Conservation (phyloP, 2,888 invertebrate genomes). For the Yponomeuta evonymella region DNA sequence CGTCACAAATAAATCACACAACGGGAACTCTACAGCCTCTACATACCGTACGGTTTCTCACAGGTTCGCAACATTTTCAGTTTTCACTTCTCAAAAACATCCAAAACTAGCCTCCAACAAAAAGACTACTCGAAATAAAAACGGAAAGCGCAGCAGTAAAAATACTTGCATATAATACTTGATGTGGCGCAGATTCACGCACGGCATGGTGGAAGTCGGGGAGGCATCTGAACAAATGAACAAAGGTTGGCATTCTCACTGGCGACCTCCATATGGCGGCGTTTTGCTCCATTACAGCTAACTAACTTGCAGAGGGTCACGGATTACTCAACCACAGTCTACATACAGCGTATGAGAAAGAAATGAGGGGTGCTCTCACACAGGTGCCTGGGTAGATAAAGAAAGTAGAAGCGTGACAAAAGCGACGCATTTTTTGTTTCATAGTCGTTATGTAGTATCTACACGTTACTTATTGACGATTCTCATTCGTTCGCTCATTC, state of each 20-base stretch:
- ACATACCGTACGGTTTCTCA: neutral
- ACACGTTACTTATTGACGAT: too few relatives aligned
- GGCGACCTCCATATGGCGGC: conserved; percentile 10
- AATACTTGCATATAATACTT: conserved; percentile 69
- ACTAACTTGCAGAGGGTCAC: conserved; percentile 1
- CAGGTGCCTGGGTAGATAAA: too few relatives aligned
- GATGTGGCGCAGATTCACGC: conserved; percentile 51
- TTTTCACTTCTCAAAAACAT: neutral
- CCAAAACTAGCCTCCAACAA: neutral
- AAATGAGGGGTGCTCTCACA: neutral
- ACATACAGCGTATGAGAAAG: neutral
- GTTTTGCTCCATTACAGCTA: conserved; percentile 1
- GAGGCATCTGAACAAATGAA: conserved; percentile 14
- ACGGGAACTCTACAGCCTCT: neutral
- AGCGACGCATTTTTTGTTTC: too few relatives aligned
- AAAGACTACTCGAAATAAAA: conserved; percentile 1
- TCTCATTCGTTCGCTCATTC: too few relatives aligned
- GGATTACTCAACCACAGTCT: neutral
- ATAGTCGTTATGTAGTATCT: too few relatives aligned
- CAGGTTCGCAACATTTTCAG: neutral
- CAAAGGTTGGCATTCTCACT: conserved; percentile 15
- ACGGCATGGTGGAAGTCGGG: conserved; percentile 50
- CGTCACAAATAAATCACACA: neutral
- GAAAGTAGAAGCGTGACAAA: too few relatives aligned
- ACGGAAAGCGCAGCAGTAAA: conserved; percentile 4